These are phyloP conservation scores for Diploptera punctata DNA, from an alignment of 2,888 invertebrate species.

Conservation along the genomic window DNA sequence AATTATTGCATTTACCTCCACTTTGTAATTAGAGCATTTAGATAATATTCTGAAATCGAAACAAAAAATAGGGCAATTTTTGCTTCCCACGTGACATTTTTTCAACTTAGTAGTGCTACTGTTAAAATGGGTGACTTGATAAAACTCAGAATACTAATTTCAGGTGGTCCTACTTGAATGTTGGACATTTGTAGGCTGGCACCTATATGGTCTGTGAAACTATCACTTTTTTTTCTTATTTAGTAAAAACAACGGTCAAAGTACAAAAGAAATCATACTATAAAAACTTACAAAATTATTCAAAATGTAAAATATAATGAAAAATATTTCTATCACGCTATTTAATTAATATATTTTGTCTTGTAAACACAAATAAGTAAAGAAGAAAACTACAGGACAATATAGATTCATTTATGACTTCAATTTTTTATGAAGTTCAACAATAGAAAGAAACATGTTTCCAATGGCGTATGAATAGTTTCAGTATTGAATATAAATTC, in stretches of 20 bases:
- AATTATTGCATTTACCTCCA: no score
- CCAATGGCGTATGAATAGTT: not conserved
- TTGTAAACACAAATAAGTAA: slow-evolving; percentile 9
- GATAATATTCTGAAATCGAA: no score
- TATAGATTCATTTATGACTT: slow-evolving; percentile 7
- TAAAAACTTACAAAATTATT: slow-evolving; percentile 33
- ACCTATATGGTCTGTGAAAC: not conserved
- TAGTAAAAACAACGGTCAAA: slow-evolving; percentile 22
- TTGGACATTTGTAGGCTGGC: not conserved
- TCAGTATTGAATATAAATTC: not conserved
- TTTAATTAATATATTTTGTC: slow-evolving; percentile 6
- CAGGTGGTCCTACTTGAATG: not conserved
- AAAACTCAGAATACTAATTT: no score
- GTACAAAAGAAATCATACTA: slow-evolving; percentile 33
- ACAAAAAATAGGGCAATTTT: no score
- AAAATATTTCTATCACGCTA: slow-evolving; percentile 21
- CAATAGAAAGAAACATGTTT: slow-evolving; percentile 2
- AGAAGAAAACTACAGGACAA: not conserved
- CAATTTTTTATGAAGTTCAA: slow-evolving; percentile 7
- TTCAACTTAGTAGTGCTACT: no score
- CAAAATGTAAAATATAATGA: slow-evolving; percentile 28
- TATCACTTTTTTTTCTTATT: not conserved
- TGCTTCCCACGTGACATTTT: no score
- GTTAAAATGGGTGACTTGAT: no score
- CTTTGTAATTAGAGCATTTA: no score